phyloP scores from a whole-genome alignment of 2,113 vertebrate species.

The Cheilinus undulatus region DNA sequence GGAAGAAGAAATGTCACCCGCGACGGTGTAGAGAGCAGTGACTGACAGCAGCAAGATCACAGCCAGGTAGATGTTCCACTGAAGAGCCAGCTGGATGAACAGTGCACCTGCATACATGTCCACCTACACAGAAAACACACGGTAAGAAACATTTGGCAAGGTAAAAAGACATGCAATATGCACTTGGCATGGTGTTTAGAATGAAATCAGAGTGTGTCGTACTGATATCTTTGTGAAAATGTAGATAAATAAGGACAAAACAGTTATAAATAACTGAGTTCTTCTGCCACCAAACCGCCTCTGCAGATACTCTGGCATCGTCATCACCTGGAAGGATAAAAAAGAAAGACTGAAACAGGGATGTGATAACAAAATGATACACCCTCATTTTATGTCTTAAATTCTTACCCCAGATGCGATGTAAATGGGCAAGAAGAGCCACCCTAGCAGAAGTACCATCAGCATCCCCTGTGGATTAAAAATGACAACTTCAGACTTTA shows the following conservation, averaged over 20 bases:
- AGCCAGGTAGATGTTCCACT: constrained; percentile 93
- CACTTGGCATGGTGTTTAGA: not conserved
- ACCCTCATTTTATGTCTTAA: not conserved
- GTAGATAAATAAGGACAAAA: constrained; percentile 96
- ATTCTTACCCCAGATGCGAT: constrained; percentile 91
- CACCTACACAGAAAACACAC: constrained; percentile 81
- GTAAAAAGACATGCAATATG: not conserved
- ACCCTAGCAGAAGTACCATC: constrained; percentile 90
- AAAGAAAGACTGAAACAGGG: not conserved
- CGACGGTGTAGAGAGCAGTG: constrained; percentile 93
- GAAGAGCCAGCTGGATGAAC: constrained; percentile 95
- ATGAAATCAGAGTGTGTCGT: constrained; percentile 45
- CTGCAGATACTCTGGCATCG: constrained; percentile 95
- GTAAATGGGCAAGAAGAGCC: constrained; percentile 97
- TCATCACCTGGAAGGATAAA: constrained; percentile 87
- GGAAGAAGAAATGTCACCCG: constrained; percentile 81
- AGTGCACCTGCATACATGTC: constrained; percentile 97
- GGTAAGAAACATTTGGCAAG: not conserved
- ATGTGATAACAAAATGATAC: not conserved
- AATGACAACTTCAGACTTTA: not conserved
- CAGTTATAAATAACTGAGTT: constrained; percentile 89
- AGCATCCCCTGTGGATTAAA: constrained; percentile 87
- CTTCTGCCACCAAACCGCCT: constrained; percentile 92
- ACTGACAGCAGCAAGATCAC: constrained; percentile 83
- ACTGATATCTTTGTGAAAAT: constrained; percentile 99